A percentile compares a stretch with the other conserved stretches of the same genome.
Evolutionary conservation across 2,888 invertebrate genomes (phyloP).

Genomic region (Dryococelus australis): DNA sequence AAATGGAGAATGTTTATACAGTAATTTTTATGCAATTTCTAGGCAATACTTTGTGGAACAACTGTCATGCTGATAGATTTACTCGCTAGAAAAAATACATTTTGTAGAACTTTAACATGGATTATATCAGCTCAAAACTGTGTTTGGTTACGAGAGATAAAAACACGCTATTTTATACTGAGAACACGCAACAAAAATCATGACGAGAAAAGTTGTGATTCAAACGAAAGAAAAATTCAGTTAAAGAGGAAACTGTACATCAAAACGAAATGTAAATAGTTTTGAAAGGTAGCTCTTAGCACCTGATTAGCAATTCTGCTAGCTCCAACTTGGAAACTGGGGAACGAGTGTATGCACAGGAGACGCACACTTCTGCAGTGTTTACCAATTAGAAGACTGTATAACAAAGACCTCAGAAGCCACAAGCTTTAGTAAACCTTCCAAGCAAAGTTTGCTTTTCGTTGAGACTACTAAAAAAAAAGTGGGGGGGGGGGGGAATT

Average conservation of each 20-base stretch:
- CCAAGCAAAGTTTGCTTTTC: background rate
- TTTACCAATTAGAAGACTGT: constrained; percentile 10
- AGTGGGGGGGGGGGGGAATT: background rate
- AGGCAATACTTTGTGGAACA: too few relatives aligned
- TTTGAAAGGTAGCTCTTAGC: background rate
- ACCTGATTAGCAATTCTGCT: background rate
- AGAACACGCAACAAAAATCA: too few relatives aligned
- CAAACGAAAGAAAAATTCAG: background rate
- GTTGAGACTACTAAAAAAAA: too few relatives aligned
- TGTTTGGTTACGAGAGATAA: too few relatives aligned
- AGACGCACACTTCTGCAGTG: constrained; percentile 1
- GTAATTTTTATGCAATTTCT: too few relatives aligned
- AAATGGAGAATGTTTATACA: too few relatives aligned
- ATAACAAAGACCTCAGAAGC: background rate
- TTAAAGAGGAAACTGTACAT: background rate
- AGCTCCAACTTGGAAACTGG: background rate
- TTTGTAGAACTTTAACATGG: too few relatives aligned
- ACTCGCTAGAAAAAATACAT: too few relatives aligned
- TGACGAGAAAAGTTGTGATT: too few relatives aligned
- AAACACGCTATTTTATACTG: too few relatives aligned
- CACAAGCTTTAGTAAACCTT: constrained; percentile 6
- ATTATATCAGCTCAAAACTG: too few relatives aligned
- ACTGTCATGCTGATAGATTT: too few relatives aligned
- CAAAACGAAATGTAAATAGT: background rate
- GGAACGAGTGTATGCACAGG: background rate